A percentile compares a stretch with the other conserved stretches of the same genome.
Evolutionary conservation across 92 coral and sea anemone genomes (phyloP).

Genomic region (Hydrozoanthus gracilis): DNA sequence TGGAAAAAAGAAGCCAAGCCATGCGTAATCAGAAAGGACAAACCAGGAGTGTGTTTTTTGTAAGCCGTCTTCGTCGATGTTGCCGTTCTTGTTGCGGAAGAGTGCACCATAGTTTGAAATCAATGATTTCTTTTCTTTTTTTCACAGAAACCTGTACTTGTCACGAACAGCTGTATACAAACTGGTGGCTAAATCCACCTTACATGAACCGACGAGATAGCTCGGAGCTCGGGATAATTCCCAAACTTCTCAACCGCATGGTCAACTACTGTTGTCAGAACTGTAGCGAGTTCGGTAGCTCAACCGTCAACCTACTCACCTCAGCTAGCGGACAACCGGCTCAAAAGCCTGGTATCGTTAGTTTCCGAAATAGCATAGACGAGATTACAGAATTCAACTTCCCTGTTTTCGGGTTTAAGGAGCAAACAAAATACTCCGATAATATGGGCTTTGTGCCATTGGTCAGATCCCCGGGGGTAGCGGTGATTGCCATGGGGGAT

Average conservation of each 20-base stretch:
- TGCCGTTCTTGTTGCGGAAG: not conserved
- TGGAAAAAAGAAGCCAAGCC: too few species aligned
- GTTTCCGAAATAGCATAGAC: constrained; percentile 38
- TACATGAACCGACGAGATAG: constrained; percentile 42
- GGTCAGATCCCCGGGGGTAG: constrained; percentile 69
- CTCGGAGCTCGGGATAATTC: constrained; percentile 45
- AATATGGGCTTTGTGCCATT: constrained; percentile 60
- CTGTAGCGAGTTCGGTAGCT: constrained; percentile 51
- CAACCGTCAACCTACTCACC: constrained; percentile 20
- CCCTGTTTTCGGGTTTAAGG: constrained; percentile 58
- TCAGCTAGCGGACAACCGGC: constrained; percentile 14
- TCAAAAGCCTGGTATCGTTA: constrained; percentile 51
- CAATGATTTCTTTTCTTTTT: not conserved
- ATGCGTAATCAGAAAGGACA: too few species aligned
- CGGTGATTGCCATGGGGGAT: constrained; percentile 53
- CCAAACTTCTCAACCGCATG: constrained; percentile 42
- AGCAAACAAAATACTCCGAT: constrained; percentile 54
- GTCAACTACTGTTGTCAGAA: constrained; percentile 56
- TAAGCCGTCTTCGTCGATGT: too few species aligned
- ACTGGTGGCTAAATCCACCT: constrained; percentile 68
- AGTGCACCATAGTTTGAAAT: not conserved
- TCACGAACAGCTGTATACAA: constrained; percentile 39
- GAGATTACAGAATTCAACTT: constrained; percentile 52
- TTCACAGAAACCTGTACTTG: constrained; percentile 62
- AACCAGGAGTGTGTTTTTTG: too few species aligned